phyloP scores from a whole-genome alignment of 2,797 vertebrate genomes.

The Bovichtus diacanthus region DNA sequence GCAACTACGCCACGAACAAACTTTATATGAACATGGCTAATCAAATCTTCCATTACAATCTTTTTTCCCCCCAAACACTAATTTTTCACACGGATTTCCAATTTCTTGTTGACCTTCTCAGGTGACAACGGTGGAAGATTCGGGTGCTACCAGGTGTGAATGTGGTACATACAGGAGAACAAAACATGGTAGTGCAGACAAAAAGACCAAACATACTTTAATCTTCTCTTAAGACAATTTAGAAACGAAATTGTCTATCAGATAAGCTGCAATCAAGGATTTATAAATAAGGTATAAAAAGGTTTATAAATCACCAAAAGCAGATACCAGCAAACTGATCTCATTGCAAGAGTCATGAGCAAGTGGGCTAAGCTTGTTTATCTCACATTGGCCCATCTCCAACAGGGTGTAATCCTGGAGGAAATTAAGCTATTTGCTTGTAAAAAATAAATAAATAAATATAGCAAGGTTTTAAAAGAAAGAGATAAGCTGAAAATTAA shows the following conservation, averaged over 20 bases:
- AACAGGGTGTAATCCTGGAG: constrained; percentile 1
- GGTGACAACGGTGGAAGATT: no score
- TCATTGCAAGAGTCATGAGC: neutral
- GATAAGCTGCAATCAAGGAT: neutral
- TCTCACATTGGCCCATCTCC: neutral
- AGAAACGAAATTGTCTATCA: neutral
- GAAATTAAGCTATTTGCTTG: neutral
- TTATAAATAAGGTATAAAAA: no score
- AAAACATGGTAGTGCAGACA: neutral
- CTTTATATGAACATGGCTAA: fast-evolving
- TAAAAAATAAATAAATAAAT: no score
- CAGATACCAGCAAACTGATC: neutral
- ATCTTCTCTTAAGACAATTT: no score
- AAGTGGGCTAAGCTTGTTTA: neutral
- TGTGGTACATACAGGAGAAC: neutral
- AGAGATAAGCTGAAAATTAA: neutral
- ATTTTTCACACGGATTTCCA: neutral
- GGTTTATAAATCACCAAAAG: neutral
- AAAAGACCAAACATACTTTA: neutral
- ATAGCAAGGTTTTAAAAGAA: neutral
- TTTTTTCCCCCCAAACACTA: neutral
- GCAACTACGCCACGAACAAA: neutral
- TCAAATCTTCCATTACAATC: neutral
- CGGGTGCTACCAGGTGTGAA: no score
- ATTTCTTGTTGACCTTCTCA: neutral